phyloP scores from a whole-genome alignment of 2,888 invertebrate species.

The Anoncus sp. region DNA sequence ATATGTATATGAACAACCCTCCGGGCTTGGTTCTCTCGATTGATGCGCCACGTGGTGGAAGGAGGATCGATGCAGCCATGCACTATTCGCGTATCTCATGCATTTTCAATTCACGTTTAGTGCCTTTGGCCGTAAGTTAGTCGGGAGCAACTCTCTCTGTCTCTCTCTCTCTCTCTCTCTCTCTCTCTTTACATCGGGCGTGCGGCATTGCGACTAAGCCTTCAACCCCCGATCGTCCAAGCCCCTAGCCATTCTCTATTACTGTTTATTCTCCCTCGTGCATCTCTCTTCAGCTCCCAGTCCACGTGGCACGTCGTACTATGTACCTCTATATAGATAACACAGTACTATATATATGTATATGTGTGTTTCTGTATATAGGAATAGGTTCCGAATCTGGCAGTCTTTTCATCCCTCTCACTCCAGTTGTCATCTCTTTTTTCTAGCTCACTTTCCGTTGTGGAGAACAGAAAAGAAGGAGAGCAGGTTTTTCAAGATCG shows the following conservation, averaged over 20 bases:
- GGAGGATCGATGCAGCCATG: slow-evolving; percentile 60
- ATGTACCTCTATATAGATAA: slow-evolving; percentile 5
- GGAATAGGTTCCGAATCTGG: slow-evolving; percentile 4
- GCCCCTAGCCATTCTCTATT: slow-evolving; percentile 16
- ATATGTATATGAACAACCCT: slow-evolving; percentile 16
- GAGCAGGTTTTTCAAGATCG: slow-evolving; percentile 16
- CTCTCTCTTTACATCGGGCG: slow-evolving; percentile 30
- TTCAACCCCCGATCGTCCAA: slow-evolving; percentile 47
- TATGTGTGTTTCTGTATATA: slow-evolving; percentile 8
- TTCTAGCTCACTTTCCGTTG: background rate
- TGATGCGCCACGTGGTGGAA: slow-evolving; percentile 31
- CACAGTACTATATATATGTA: slow-evolving; percentile 1
- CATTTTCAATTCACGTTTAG: slow-evolving; percentile 68
- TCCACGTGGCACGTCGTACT: slow-evolving; percentile 44
- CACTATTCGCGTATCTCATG: slow-evolving; percentile 65
- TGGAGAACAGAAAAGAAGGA: background rate
- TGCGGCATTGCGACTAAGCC: slow-evolving; percentile 66
- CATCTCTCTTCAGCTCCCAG: slow-evolving; percentile 32
- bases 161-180: slow-evolving; percentile 3
- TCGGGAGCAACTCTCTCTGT: slow-evolving; percentile 44
- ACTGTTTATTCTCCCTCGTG: background rate
- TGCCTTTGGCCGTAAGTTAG: slow-evolving; percentile 65
- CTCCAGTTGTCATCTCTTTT: slow-evolving; percentile 32
- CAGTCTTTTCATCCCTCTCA: slow-evolving; percentile 7
- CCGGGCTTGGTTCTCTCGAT: slow-evolving; percentile 20